Conservation (phyloP, 2,888 invertebrate genomes). For the Dyspetes luteomarginatus region DNA sequence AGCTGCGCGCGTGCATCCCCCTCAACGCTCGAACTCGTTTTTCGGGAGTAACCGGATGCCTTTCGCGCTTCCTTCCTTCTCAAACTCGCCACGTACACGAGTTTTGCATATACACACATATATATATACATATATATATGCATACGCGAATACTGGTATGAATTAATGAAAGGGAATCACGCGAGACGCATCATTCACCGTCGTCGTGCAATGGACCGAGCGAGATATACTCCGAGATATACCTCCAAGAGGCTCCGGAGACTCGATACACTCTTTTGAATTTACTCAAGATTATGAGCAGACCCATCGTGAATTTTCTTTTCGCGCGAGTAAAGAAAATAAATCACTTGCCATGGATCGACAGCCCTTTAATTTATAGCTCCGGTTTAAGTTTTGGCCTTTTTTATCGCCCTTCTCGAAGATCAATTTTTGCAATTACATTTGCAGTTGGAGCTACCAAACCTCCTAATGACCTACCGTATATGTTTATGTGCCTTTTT, state of each 20-base stretch:
- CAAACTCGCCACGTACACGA: constrained; percentile 27
- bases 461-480: too few species aligned
- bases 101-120: constrained; percentile 6
- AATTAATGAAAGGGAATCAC: constrained; percentile 68
- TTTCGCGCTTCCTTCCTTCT: constrained; percentile 59
- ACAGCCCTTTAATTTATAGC: too few species aligned
- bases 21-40: constrained; percentile 52
- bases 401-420: too few species aligned
- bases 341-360: too few species aligned
- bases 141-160: constrained; percentile 25
- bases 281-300: constrained; percentile 46
- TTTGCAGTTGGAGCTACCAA: too few species aligned
- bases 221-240: constrained; percentile 50
- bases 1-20: constrained; percentile 33
- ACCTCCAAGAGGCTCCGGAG: constrained; percentile 11
- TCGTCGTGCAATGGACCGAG: constrained; percentile 30
- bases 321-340: too few species aligned
- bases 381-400: too few species aligned
- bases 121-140: neutral
- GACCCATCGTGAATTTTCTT: constrained; percentile 39
- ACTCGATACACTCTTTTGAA: constrained; percentile 50
- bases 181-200: constrained; percentile 64
- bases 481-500: too few species aligned
- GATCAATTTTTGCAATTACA: too few species aligned
- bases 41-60: constrained; percentile 61